Percentiles rank a stretch among this genome's conserved stretches.
phyloP scores from a whole-genome alignment of 2,797 vertebrate species.

The Anguilla anguilla region DNA sequence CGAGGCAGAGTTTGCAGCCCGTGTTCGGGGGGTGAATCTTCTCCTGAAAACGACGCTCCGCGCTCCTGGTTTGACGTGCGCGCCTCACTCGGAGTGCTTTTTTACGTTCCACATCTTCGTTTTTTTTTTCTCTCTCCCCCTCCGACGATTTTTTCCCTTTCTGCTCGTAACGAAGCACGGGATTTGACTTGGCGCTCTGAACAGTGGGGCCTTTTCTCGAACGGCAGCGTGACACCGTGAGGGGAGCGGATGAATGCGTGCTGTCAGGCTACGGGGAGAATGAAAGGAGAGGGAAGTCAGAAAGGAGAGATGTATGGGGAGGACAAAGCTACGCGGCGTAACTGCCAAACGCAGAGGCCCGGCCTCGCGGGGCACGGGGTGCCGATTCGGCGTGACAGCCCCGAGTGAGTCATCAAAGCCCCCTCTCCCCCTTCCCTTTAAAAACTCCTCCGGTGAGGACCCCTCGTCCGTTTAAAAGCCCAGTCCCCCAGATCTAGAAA shows the following conservation, averaged over 20 bases:
- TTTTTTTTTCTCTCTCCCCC: not conserved
- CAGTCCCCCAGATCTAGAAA: conserved; percentile 41
- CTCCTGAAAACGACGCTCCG: not conserved
- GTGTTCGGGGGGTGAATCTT: not conserved
- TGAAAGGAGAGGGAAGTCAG: not conserved
- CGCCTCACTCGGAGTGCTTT: not conserved
- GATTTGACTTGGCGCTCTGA: not conserved
- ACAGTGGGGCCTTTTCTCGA: not conserved
- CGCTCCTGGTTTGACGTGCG: not conserved
- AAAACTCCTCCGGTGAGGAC: conserved; percentile 3
- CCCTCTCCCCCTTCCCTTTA: not conserved
- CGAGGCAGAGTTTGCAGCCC: not conserved
- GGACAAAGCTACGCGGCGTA: conserved; percentile 46
- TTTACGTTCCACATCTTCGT: not conserved
- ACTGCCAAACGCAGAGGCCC: not conserved
- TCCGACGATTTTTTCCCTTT: too few species aligned
- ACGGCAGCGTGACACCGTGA: not conserved
- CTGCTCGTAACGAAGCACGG: not conserved
- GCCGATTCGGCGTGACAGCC: not conserved
- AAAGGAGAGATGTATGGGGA: conserved; percentile 39
- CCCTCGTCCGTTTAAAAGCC: conserved; percentile 16
- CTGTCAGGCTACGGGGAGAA: not conserved
- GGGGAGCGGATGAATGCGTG: not conserved
- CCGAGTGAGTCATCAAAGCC: conserved; percentile 8
- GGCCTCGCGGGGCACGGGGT: not conserved